Base-by-base conservation (phyloP, 2,888 invertebrate genomes). In the Blastobasis adustella region DNA sequence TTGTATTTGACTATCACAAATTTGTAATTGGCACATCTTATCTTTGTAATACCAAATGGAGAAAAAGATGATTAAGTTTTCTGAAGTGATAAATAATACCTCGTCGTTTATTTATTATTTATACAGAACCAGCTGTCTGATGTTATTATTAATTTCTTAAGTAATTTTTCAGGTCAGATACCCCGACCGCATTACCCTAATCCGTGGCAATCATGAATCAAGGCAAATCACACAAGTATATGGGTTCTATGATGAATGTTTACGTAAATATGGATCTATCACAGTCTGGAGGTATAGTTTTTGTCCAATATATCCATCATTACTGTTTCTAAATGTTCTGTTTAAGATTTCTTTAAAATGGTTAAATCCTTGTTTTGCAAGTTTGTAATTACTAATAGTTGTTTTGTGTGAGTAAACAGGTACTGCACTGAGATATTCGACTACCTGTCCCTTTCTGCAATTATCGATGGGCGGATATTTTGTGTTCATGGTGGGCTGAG, bases 381-480 rank as follows among this genome's bases (percentile, higher is more conserved):
- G 23, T 23, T 23, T 23, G 23, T 23, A 23, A 23, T 23, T 23
- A 23, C 23, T 23, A 23, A 23, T 23, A 1, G 3, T 23, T 23
- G 23, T 23, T 23, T 23, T 23, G 23, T 23, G 23, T 46, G 36
- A 41, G 6, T 37, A 23, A 36, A 40, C 66, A 89, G 89, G 72
- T 98, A 98, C 80, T 99, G 99, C 89, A 99, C 99, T 58, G 99
- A 99, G 89, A 98, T 99, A 66, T 99, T 99, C 76, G 98, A 99
- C 85, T 99, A 98, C 82, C 90, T 99, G 54, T 98, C 98, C 49
- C 87, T 99, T 49, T 98, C 98, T 3, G 98, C 98, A 6, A 98
- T 99, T 61, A 98, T 99, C 63, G 98, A 99, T 84, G 98, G 97
- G 42, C 96, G 97, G 86, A 99, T 99, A 83, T 99, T 99, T 88